Evolutionary conservation across 37 sponge, comb jelly and placozoan species (phyloP), one percentile per base, ranked within the genome.

Genomic region (Aphrocallistes beatrix): DNA sequence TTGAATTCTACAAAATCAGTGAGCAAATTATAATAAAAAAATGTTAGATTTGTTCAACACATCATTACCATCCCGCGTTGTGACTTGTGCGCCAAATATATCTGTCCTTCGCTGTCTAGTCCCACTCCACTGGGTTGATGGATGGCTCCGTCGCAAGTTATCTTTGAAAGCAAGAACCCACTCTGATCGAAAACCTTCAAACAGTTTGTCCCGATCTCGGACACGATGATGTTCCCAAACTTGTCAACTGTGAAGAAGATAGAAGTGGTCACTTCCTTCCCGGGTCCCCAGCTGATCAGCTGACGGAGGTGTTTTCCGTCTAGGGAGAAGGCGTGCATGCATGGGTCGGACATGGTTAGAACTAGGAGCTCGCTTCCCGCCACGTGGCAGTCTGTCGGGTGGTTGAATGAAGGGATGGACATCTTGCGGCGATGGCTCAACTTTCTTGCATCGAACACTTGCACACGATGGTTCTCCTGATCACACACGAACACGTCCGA

Each of bases 361-460:
- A 60, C 75, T 3, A 60, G 21, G 1, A 60, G 75, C 34, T 60
- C 75, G 32, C 34, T 60, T 21, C 3, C 25, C 10, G 3, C 10
- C 75, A 60, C 75, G 3, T 21, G 34, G 34, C 75, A 60, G n/a
- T 60, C 75, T 3, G 10, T 60, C n/a, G 75, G 75, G 21, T 60
- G 75, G 21, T 60, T 60, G 75, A 60, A 60, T 19, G 75, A 60
- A 32, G 25, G 8, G 3, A 28, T 6, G 3, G 75, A 19, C 10
- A 60, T 19, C 34, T 60, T 60, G 28, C 75, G 75, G 10, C n/a
- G 10, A 60, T 60, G 75, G n/a, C 28, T 25, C 75, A 60, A 13
- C 75, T 60, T 60, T 60, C n/a, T 60, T 25, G 75, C 10, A 60
- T 60, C 75, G 75, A 60, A 60, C 3, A 60, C 75, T 60, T 60